Percentiles rank a stretch among this genome's conserved stretches.
Conservation (phyloP, 2,888 invertebrate genomes). For the Bembecia ichneumoniformis region DNA sequence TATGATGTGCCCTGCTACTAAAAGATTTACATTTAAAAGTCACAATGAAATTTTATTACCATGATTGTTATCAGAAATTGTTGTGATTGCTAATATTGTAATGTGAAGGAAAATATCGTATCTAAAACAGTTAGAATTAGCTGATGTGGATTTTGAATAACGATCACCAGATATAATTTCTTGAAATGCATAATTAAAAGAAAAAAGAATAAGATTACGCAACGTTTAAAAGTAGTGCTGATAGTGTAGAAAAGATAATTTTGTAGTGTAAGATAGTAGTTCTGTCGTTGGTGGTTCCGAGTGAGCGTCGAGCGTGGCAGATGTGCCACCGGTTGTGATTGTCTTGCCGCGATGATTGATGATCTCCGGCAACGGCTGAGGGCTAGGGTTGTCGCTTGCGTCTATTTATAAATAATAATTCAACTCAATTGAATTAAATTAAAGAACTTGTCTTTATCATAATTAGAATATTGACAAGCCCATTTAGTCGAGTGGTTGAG, state of each 20-base stretch:
- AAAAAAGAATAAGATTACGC: background rate
- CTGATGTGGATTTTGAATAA: too few relatives aligned
- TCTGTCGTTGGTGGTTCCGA: slow-evolving; percentile 5
- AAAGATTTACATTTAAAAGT: too few relatives aligned
- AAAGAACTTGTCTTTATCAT: background rate
- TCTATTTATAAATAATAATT: background rate
- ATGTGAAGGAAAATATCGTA: too few relatives aligned
- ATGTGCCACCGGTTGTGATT: slow-evolving; percentile 72
- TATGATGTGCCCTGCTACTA: too few relatives aligned
- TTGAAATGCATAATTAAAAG: background rate
- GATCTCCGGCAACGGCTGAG: slow-evolving; percentile 53
- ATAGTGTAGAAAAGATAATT: background rate
- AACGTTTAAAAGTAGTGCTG: background rate
- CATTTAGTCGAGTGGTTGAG: too few relatives aligned
- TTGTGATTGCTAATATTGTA: too few relatives aligned
- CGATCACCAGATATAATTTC: too few relatives aligned
- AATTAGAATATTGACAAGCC: too few relatives aligned
- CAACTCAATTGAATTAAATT: background rate
- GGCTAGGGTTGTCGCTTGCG: slow-evolving; percentile 37
- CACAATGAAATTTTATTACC: too few relatives aligned
- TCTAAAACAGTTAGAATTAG: too few relatives aligned
- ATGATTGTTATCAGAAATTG: too few relatives aligned
- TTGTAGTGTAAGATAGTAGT: background rate
- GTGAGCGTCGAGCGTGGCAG: slow-evolving; percentile 38
- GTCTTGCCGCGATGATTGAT: slow-evolving; percentile 72